Evolutionary conservation across 2,797 vertebrate genomes (phyloP), one percentile per base, ranked within the genome.

Genomic region (Acanthis flammea): DNA sequence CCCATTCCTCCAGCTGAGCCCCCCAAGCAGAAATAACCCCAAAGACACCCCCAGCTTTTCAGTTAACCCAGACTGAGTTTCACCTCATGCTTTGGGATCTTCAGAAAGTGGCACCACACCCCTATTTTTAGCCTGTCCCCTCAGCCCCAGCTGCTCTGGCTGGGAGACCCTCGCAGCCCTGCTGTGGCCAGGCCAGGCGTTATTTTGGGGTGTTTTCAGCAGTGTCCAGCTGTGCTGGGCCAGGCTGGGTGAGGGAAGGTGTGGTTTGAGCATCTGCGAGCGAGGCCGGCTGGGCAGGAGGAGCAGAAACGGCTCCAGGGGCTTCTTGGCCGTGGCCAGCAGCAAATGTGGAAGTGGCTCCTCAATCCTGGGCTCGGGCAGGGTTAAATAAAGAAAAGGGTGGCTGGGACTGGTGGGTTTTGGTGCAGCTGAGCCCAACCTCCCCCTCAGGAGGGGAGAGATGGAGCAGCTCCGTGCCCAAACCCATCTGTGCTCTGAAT

Each of bases 261-360:
- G 77, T 93, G 95, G 97, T 95, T 96, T 96, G 94, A 90, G 94
- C 97, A 97, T 86, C 96, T 97, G 96, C 35, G 33, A 94, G 63
- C 1, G 0, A 33, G 24, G 61, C 61, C 7, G 9, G 81, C n/a
- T 6, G 1, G 75, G 86, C 83, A 86, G 66, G 50, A 57, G 93
- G 57, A 22, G 88, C 25, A 84, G 68, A 93, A 90, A 92, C 50
- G 63, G 77, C 44, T 91, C 80, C 77, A 78, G 72, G 74, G 70
- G 70, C 5, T 48, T 86, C 27, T 10, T 57, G 41, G 41, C 51
- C 33, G 0, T 24, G 68, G 79, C 53, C 53, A 4, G 71, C 41
- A 57, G 86, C 57, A 90, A 95, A 94, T 89, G 82, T 88, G 78
- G 97, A 96, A 97, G 92, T 94, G 66, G 39, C 21, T 57, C 63